These are phyloP conservation scores for Tortrix viridana DNA, from an alignment of 2,888 invertebrate genomes.

Conservation along the genomic window DNA sequence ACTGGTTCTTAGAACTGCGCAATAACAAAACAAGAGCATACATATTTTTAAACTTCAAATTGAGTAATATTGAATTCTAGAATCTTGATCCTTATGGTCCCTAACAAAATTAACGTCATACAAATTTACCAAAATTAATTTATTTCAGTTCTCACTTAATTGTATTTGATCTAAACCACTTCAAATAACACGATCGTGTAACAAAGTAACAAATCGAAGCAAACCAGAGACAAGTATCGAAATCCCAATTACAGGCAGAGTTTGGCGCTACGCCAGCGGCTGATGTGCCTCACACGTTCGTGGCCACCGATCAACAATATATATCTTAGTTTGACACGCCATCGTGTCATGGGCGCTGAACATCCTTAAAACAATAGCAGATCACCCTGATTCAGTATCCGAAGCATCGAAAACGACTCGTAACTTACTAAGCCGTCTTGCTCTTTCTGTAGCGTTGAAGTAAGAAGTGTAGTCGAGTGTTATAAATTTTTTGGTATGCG, in stretches of 20 bases:
- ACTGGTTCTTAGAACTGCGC: no score
- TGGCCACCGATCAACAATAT: no score
- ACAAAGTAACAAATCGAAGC: constrained; percentile 33
- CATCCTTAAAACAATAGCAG: constrained; percentile 33
- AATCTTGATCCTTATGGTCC: no score
- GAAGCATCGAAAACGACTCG: background rate
- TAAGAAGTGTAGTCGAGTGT: background rate
- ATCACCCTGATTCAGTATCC: constrained; percentile 17
- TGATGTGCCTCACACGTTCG: constrained; percentile 4
- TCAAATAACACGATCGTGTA: constrained; percentile 28
- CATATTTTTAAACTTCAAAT: no score
- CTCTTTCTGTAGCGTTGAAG: background rate
- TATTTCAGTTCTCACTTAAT: background rate
- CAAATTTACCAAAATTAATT: no score
- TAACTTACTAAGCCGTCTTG: background rate
- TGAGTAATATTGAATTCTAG: no score
- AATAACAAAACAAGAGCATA: no score
- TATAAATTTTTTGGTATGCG: background rate
- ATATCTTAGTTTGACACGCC: no score
- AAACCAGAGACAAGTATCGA: constrained; percentile 38
- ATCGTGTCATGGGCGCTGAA: no score
- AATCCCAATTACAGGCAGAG: constrained; percentile 38
- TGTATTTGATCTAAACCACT: constrained; percentile 17
- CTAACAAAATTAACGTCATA: no score
- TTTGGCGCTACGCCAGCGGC: constrained; percentile 31